These are phyloP conservation scores for Microdon myrmicae DNA, from an alignment of 2,888 invertebrate genomes.

Conservation along the genomic window DNA sequence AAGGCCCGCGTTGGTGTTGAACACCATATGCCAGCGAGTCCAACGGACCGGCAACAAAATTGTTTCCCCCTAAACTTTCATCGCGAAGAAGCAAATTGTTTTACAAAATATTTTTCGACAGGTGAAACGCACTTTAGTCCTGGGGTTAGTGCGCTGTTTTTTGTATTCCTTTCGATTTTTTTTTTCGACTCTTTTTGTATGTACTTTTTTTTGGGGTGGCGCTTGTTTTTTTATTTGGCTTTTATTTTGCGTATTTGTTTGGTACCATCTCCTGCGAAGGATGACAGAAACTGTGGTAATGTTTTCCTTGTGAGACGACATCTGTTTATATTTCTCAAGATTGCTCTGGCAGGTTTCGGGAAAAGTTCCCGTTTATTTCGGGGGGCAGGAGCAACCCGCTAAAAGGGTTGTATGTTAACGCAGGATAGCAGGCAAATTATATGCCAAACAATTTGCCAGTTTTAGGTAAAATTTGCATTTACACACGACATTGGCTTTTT, in stretches of 20 bases:
- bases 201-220: background rate
- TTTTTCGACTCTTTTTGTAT: slow-evolving; percentile 2
- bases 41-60: slow-evolving; percentile 25
- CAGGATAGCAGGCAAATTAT: slow-evolving; percentile 6
- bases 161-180: slow-evolving; percentile 13
- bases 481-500: slow-evolving; percentile 36
- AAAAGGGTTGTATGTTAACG: slow-evolving; percentile 25
- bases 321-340: slow-evolving; percentile 46
- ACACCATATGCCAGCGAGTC: slow-evolving; percentile 41
- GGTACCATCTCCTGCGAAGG: too few species aligned
- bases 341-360: slow-evolving; percentile 28
- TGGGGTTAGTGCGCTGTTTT: too few species aligned
- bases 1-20: slow-evolving; percentile 9
- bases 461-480: slow-evolving; percentile 37
- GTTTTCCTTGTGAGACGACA: slow-evolving; percentile 36
- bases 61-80: slow-evolving; percentile 20
- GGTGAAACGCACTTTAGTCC: slow-evolving; percentile 42
- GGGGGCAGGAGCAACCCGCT: background rate
- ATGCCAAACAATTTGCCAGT: slow-evolving; percentile 34
- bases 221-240: too few species aligned
- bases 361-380: slow-evolving; percentile 3
- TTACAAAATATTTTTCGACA: slow-evolving; percentile 38
- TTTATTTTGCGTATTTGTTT: too few species aligned
- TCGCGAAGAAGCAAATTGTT: slow-evolving; percentile 32
- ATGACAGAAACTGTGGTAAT: slow-evolving; percentile 35